A percentile compares a stretch with the other conserved stretches of the same genome.
phyloP scores from a whole-genome alignment of 2,113 vertebrate species.

The Urocolius indicus region DNA sequence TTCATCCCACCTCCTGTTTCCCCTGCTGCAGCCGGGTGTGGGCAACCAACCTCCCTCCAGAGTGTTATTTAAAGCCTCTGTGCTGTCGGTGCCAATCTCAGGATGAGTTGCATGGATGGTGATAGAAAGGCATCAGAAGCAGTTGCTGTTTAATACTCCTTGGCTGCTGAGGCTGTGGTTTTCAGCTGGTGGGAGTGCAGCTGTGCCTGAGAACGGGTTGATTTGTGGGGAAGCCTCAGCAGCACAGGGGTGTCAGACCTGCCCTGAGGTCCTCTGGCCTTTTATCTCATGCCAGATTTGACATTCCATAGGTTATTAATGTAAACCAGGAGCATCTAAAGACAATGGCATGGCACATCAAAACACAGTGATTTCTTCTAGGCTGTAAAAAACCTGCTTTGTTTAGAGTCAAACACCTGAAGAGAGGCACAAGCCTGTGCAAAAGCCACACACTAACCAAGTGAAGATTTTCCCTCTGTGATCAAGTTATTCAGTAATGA shows the following conservation, averaged over 20 bases:
- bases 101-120: not conserved
- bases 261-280: not conserved
- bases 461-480: not conserved
- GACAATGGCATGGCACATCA: not conserved
- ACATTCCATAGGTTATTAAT: conserved; percentile 16
- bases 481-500: conserved; percentile 32
- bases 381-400: not conserved
- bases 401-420: not conserved
- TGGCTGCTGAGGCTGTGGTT: not conserved
- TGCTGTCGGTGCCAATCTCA: not conserved
- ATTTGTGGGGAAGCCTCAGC: not conserved
- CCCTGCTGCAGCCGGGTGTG: rapidly evolving
- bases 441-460: not conserved
- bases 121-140: not conserved
- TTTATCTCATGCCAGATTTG: not conserved
- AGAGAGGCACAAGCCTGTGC: not conserved
- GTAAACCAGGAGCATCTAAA: not conserved
- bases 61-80: conserved; percentile 4
- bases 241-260: not conserved
- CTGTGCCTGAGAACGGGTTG: not conserved
- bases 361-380: not conserved
- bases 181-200: not conserved
- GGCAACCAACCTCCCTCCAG: not conserved
- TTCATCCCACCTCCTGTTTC: not conserved
- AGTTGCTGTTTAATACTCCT: conserved; percentile 3